Base-by-base conservation (phyloP, 2,797 vertebrate species). In the Chelonia mydas region DNA sequence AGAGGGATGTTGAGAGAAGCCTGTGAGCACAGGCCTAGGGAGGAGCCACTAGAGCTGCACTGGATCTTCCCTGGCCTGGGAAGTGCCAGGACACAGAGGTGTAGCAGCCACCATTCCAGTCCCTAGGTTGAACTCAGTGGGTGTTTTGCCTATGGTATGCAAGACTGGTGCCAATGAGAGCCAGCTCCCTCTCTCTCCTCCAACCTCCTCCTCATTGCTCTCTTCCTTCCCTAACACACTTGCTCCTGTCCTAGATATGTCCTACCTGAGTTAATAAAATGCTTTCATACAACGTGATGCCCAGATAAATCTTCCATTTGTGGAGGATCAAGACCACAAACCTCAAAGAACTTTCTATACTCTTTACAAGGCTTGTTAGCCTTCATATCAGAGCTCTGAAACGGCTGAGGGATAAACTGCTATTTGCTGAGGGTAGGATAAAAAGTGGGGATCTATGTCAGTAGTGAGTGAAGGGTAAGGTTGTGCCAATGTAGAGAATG, bases 321-420 rank as follows among this genome's bases (percentile, higher is more conserved):
- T 57, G 19, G 3, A 3, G 11, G 33, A 49, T 13, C 45, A 27
- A 80, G 50, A 49, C 28, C 25, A 72, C 41, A 78, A 21, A 11
- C 6, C 7, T 8, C 0, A 51, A 47, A 4, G 87, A 72, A 89
- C 19, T 5, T 19, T 53, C 23, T 3, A 41, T 8, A 23, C 12
- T 21, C 50, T 47, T 80, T 31, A 5, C 3, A 16, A 83, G 65
- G 28, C n/a, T 10, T 10, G 1, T 37, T 5, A 8, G 3, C 13
- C 49, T 49, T 23, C 37, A 78, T 25, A 74, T 27, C 8, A 37
- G 77, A 74, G 7, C 5, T 7, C 7, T 80, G n/a, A 85, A 72
- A 31, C 17, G 49, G 53, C 21, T 21, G 80, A 12, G 3, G n/a
- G 61, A n/a, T 5, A 37, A 89, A 37, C 11, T 0, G 0, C 15